Evolutionary conservation across 2,888 invertebrate species (phyloP).

Genomic region (Oligia fasciuncula): DNA sequence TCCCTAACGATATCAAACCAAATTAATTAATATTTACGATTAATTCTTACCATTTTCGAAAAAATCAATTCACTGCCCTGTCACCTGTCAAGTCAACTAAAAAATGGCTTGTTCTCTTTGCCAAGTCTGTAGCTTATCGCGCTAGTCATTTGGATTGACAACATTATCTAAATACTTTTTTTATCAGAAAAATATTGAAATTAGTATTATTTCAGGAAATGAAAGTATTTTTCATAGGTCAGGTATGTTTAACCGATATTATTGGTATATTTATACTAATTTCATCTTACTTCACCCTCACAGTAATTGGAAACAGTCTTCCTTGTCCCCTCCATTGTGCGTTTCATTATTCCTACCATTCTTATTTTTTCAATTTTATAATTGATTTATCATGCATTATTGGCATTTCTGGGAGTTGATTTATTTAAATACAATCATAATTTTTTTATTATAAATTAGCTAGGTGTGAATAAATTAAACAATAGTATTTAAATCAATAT

Average conservation of each 20-base stretch:
- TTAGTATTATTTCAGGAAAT: neutral
- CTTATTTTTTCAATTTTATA: neutral
- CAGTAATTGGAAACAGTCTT: conserved; percentile 47
- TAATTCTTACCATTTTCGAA: conserved; percentile 86
- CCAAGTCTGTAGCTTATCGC: rapidly evolving
- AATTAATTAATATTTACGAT: conserved; percentile 71
- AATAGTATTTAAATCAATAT: neutral
- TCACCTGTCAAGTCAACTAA: conserved; percentile 78
- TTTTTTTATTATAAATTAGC: neutral
- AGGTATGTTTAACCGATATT: neutral
- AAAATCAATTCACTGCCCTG: conserved; percentile 88
- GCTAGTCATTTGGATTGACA: neutral
- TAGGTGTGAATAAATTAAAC: neutral
- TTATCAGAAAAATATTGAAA: neutral
- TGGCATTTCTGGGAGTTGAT: neutral
- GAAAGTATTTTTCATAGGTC: too few species aligned
- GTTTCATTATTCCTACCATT: conserved; percentile 28
- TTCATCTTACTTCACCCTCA: too few species aligned
- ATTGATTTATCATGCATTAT: neutral
- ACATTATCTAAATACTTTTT: neutral
- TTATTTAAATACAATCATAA: too few species aligned
- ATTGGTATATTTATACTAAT: too few species aligned
- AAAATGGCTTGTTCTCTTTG: conserved; percentile 42
- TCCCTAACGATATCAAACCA: conserved; percentile 27
- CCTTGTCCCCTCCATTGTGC: neutral